Percentiles rank a stretch among this genome's conserved stretches.
Conservation (phyloP, 2,888 invertebrate genomes). For the Drepana falcataria region DNA sequence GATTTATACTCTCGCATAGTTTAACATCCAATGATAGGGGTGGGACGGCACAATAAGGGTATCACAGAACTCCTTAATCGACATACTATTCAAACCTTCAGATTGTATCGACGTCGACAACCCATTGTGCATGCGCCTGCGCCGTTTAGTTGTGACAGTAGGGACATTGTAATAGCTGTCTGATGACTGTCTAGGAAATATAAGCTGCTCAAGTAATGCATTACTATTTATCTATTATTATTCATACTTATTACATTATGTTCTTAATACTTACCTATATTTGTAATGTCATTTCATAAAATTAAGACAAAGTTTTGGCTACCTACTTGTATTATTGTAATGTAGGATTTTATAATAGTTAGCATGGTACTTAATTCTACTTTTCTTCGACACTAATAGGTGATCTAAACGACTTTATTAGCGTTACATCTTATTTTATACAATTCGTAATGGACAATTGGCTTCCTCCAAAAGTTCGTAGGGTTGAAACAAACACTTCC, state of each 20-base stretch:
- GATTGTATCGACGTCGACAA: slow-evolving; percentile 60
- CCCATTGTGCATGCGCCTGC: slow-evolving; percentile 53
- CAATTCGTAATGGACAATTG: slow-evolving; percentile 3
- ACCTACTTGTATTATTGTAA: too few relatives aligned
- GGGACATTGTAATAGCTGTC: slow-evolving; percentile 26
- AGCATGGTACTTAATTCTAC: too few relatives aligned
- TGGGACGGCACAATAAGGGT: slow-evolving; percentile 72
- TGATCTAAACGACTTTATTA: too few relatives aligned
- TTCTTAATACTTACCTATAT: too few relatives aligned
- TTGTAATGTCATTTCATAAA: too few relatives aligned
- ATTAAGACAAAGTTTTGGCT: too few relatives aligned
- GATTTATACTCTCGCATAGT: slow-evolving; percentile 48
- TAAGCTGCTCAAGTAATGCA: neutral
- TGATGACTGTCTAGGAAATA: slow-evolving; percentile 17
- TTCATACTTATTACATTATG: slow-evolving; percentile 11
- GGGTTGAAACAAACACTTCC: slow-evolving; percentile 50
- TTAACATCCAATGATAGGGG: slow-evolving; percentile 50
- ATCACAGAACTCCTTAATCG: slow-evolving; percentile 55
- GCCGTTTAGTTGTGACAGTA: slow-evolving; percentile 38
- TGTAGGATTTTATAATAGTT: too few relatives aligned
- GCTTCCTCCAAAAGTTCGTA: slow-evolving; percentile 8
- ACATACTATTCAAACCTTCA: slow-evolving; percentile 56
- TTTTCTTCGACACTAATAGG: too few relatives aligned
- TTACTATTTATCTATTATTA: neutral
- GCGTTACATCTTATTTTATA: neutral